These are phyloP conservation scores for Oryzias dopingdopingensis DNA, from an alignment of 2,797 vertebrate species.

Conservation along the genomic window DNA sequence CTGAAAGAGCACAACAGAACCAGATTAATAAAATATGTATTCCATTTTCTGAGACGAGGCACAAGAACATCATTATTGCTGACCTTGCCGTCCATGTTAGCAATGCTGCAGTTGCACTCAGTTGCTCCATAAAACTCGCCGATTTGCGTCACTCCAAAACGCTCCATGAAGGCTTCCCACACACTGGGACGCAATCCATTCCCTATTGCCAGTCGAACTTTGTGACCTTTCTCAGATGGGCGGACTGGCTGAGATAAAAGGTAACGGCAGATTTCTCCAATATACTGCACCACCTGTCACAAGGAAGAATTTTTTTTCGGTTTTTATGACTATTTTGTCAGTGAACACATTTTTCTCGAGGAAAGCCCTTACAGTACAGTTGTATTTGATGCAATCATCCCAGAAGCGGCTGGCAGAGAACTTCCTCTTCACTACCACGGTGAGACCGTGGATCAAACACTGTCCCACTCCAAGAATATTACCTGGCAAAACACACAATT, in stretches of 20 bases:
- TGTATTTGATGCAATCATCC: conserved; percentile 90
- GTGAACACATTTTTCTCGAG: conserved; percentile 8
- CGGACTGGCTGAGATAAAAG: conserved; percentile 85
- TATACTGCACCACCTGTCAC: conserved; percentile 89
- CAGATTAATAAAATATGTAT: conserved; percentile 2
- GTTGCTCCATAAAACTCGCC: conserved; percentile 96
- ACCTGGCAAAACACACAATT: conserved; percentile 63
- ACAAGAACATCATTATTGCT: conserved; percentile 2
- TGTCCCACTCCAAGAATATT: conserved; percentile 94
- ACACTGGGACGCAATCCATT: conserved; percentile 88
- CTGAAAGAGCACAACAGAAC: conserved; percentile 53
- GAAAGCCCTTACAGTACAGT: conserved; percentile 86
- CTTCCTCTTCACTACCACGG: conserved; percentile 92
- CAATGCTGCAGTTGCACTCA: conserved; percentile 94
- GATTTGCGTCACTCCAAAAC: conserved; percentile 84
- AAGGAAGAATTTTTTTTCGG: neutral
- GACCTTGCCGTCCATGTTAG: conserved; percentile 93
- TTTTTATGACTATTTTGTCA: neutral
- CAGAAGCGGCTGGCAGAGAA: conserved; percentile 95
- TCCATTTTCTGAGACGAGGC: conserved; percentile 1
- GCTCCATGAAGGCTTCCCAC: conserved; percentile 88
- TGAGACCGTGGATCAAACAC: conserved; percentile 88
- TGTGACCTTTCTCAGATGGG: conserved; percentile 79
- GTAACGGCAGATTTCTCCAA: conserved; percentile 94
- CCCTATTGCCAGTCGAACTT: conserved; percentile 86